Base-by-base conservation (phyloP, 1,140 invertebrate genomes). In the Drosophila kanapiae region DNA sequence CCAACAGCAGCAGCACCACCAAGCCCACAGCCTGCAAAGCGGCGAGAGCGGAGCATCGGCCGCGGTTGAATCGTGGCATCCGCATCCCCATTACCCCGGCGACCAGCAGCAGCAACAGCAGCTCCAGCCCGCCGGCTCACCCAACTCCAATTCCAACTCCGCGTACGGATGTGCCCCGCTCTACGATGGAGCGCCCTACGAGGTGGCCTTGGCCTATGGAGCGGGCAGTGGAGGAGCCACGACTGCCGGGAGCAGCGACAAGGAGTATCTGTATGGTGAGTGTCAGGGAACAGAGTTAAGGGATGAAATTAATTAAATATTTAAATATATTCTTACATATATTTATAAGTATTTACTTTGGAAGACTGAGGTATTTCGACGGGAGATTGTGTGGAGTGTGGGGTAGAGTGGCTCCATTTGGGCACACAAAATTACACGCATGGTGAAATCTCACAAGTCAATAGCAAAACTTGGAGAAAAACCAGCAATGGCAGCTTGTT, bases 251-350 rank as follows among this genome's bases (percentile, higher is more conserved):
- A 64, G 60, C 79, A 63, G 74, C 31, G 91, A 92, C 51, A 92
- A 92, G 83, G 91, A 92, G 83, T 92, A 92, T 91, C 69, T 92
- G 61, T 92, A 91, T 81, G 91, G 91, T 92, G 69, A 82, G 91
- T 82, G 47, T 40, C 13, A 7, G 18, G 31, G 43, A 7, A 13
- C n/a, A n/a, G 4, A 42, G 9, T 4, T 23, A 13, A 48, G 4
- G 13, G 23, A 29, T 14, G 3, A 27, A 4, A 9, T 14, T 1
- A 3, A 23, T 5, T 29, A 5, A 9, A 51, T 11, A 31, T 51
- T 11, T 31, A 51, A 16, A 51, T 16, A 11, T 16, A 51, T 10
- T 31, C 1, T 29, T 29, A 3, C 18, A 47, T 2, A 47, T 48
- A 11, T 23, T 6, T 4, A 27, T 23, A 27, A 8, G 4, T 1